phyloP scores from a whole-genome alignment of 2,888 invertebrate genomes.

The Gymnosoma rotundatum region DNA sequence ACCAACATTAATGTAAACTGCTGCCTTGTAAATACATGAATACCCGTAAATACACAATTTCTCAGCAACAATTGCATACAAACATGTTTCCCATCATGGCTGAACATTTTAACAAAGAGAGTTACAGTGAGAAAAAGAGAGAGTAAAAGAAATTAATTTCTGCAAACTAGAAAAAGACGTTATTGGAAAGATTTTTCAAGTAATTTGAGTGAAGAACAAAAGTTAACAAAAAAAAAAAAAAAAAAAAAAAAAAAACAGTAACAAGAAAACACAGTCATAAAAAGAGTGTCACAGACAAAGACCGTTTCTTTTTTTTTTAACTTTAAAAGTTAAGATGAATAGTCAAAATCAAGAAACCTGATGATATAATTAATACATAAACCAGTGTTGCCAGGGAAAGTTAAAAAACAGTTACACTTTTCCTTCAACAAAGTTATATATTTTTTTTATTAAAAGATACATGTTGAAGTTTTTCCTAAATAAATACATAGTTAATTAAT shows the following conservation, averaged over 20 bases:
- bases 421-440: no score
- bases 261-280: no score
- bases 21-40: slow-evolving; percentile 37
- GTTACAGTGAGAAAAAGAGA: not conserved
- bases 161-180: not conserved
- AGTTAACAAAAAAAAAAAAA: slow-evolving; percentile 45
- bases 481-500: no score
- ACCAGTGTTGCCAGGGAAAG: no score
- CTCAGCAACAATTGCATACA: slow-evolving; percentile 39
- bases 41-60: slow-evolving; percentile 6
- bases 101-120: slow-evolving; percentile 35
- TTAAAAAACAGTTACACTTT: no score
- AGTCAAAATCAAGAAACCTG: no score
- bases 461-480: no score
- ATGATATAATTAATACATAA: no score
- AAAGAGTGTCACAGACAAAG: no score
- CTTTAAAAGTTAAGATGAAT: no score
- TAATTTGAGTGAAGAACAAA: slow-evolving; percentile 16
- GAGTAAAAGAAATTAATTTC: not conserved
- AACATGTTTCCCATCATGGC: slow-evolving; percentile 38
- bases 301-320: no score
- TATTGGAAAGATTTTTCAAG: slow-evolving; percentile 38
- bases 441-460: no score
- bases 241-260: slow-evolving; percentile 9
- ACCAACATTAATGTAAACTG: not conserved